phyloP scores from a whole-genome alignment of 2,797 vertebrate species.

The Acanthurus leucopareius region DNA sequence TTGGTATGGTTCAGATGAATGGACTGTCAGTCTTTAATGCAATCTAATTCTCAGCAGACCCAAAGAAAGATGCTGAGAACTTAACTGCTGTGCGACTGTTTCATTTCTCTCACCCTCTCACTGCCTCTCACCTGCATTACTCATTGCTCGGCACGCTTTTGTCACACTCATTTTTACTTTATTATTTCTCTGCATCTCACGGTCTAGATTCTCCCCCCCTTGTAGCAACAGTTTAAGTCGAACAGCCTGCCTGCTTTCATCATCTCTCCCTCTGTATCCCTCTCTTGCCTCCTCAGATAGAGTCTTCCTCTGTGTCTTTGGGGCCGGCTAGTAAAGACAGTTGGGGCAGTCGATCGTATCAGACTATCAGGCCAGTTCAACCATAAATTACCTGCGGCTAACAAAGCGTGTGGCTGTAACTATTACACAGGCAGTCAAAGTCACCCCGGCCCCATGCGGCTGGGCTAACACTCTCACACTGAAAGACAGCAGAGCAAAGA shows the following conservation, averaged over 20 bases:
- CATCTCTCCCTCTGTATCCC: slow-evolving; percentile 34
- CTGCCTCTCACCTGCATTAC: slow-evolving; percentile 67
- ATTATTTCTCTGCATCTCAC: slow-evolving; percentile 49
- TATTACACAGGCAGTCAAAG: slow-evolving; percentile 84
- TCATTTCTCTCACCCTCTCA: slow-evolving; percentile 63
- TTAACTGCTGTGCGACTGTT: slow-evolving; percentile 87
- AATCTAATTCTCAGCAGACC: slow-evolving; percentile 94
- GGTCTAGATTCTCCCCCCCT: slow-evolving; percentile 17
- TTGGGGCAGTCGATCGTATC: slow-evolving; percentile 80
- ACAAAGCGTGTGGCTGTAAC: slow-evolving; percentile 84
- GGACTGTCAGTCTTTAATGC: slow-evolving; percentile 97
- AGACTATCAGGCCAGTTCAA: slow-evolving; percentile 82
- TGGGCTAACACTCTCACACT: slow-evolving; percentile 50
- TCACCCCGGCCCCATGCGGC: slow-evolving; percentile 75
- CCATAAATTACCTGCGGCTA: slow-evolving; percentile 85
- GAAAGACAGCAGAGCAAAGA: slow-evolving; percentile 39
- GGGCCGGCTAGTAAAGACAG: slow-evolving; percentile 74
- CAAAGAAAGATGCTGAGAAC: slow-evolving; percentile 88
- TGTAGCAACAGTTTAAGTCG: slow-evolving; percentile 36
- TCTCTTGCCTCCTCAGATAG: slow-evolving; percentile 48
- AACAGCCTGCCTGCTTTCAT: slow-evolving; percentile 14
- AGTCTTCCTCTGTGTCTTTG: slow-evolving; percentile 76
- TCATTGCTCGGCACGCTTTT: slow-evolving; percentile 58
- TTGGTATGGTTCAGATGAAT: slow-evolving; percentile 96
- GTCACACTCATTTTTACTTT: slow-evolving; percentile 47